phyloP scores from a whole-genome alignment of 2,888 invertebrate species.

The Stictocephala bisonia region DNA sequence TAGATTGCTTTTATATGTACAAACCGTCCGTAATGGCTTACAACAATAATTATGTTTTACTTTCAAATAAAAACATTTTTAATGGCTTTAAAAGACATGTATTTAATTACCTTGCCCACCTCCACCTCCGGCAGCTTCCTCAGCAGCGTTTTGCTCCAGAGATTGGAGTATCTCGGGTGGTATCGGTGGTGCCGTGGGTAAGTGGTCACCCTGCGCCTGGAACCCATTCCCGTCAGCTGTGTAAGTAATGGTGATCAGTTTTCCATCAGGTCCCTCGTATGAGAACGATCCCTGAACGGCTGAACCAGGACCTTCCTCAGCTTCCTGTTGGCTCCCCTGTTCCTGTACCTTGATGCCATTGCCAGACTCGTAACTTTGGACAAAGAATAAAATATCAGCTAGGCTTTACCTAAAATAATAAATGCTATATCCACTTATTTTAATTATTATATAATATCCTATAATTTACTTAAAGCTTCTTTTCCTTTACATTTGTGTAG shows the following conservation, averaged over 20 bases:
- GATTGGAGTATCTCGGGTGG: constrained; percentile 64
- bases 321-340: constrained; percentile 76
- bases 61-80: too few species aligned
- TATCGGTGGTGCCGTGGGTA: constrained; percentile 64
- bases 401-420: too few species aligned
- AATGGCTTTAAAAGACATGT: too few species aligned
- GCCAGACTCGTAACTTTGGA: constrained; percentile 75
- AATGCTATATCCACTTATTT: too few species aligned
- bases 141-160: constrained; percentile 66
- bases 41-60: too few species aligned
- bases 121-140: constrained; percentile 68
- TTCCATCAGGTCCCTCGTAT: constrained; percentile 78
- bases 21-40: too few species aligned
- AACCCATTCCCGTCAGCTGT: constrained; percentile 78
- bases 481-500: too few species aligned
- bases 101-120: too few species aligned
- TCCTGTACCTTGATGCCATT: constrained; percentile 80
- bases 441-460: too few species aligned
- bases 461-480: too few species aligned
- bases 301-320: constrained; percentile 65
- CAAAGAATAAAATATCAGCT: background rate
- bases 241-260: constrained; percentile 69
- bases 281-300: constrained; percentile 76
- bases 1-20: too few species aligned
- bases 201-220: constrained; percentile 69